phyloP scores from a whole-genome alignment of 2,888 invertebrate genomes.

The Litoditis marina region DNA sequence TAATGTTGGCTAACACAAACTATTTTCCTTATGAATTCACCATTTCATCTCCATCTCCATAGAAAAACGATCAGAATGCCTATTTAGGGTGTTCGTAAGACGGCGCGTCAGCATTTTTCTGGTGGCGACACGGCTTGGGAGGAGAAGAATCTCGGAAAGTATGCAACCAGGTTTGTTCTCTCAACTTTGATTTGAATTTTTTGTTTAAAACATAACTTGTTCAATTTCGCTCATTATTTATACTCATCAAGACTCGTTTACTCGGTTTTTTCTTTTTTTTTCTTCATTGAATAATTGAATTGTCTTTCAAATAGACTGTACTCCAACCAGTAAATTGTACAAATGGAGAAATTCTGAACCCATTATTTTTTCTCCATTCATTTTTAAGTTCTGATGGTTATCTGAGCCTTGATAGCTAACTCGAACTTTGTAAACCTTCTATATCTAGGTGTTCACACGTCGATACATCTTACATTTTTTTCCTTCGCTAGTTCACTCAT shows the following conservation, averaged over 20 bases:
- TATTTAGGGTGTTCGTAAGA: slow-evolving; percentile 75
- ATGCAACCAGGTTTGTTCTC: slow-evolving; percentile 69
- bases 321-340: no score
- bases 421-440: background rate
- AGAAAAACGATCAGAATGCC: background rate
- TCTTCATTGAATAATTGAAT: background rate
- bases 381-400: no score
- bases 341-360: no score
- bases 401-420: no score
- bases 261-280: slow-evolving; percentile 8
- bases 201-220: no score
- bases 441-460: no score
- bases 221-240: no score
- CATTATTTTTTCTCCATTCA: no score
- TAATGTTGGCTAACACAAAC: background rate
- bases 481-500: background rate
- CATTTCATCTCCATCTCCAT: background rate
- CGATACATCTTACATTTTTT: no score
- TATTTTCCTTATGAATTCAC: background rate
- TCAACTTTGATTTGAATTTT: background rate
- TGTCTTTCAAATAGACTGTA: no score
- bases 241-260: no score
- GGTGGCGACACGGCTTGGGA: slow-evolving; percentile 93
- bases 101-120: slow-evolving; percentile 82
- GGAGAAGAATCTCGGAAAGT: slow-evolving; percentile 77